These are phyloP conservation scores for Flexamia atlantica DNA, from an alignment of 2,888 invertebrate genomes.

Conservation along the genomic window DNA sequence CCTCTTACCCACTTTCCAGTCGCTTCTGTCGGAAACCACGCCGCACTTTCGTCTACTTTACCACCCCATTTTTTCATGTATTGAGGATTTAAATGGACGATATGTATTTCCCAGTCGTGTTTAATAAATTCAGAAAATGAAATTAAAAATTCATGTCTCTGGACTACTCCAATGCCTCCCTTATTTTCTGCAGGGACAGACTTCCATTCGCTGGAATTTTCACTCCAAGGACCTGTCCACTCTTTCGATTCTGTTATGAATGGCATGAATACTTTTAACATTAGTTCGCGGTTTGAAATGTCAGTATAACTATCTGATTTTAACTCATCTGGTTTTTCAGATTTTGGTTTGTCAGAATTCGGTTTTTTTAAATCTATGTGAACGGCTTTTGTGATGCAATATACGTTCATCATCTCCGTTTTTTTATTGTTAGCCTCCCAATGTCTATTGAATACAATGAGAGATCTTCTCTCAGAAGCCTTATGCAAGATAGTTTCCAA, in stretches of 20 bases:
- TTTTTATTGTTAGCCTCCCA: not conserved
- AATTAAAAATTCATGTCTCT: not conserved
- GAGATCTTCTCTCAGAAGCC: not conserved
- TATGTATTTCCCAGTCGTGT: not conserved
- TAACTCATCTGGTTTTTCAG: not conserved
- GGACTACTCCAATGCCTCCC: not conserved
- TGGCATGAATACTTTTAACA: not conserved
- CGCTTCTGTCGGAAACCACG: not conserved
- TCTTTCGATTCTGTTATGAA: not conserved
- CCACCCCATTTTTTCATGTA: not conserved
- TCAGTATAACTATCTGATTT: not conserved
- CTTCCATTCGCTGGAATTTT: not conserved
- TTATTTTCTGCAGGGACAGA: not conserved
- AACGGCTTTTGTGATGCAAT: not conserved
- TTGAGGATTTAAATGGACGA: not conserved
- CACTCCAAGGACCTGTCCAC: constrained; percentile 6
- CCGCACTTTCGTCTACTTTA: not conserved
- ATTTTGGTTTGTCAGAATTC: not conserved
- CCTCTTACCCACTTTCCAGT: not conserved
- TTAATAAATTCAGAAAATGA: not conserved
- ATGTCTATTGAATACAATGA: not conserved
- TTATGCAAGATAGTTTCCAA: not conserved
- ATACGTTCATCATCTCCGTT: not conserved
- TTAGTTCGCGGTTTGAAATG: not conserved
- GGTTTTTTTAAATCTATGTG: not conserved